Percentiles rank a stretch among this genome's conserved stretches.
Evolutionary conservation across 2,888 invertebrate genomes (phyloP).

Genomic region (Diloba caeruleocephala): DNA sequence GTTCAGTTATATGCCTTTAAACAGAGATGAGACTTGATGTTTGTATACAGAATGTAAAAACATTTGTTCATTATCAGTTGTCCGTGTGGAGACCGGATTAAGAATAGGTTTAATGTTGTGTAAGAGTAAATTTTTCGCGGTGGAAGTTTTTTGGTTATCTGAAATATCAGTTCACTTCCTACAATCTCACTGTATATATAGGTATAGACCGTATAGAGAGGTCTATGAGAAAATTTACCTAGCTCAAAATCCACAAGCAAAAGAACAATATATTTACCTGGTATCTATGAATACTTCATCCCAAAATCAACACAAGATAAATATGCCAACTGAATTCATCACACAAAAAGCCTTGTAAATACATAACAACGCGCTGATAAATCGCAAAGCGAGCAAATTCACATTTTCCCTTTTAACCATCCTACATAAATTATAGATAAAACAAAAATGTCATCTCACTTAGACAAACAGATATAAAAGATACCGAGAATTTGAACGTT

Average conservation of each 20-base stretch:
- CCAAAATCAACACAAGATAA: background rate
- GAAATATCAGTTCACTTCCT: too few relatives aligned
- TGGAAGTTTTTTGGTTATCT: too few relatives aligned
- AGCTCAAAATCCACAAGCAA: background rate
- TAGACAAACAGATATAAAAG: slow-evolving; percentile 1
- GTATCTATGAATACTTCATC: background rate
- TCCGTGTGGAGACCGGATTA: too few relatives aligned
- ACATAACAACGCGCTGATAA: slow-evolving; percentile 2
- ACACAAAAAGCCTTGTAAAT: slow-evolving; percentile 7
- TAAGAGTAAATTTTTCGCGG: too few relatives aligned
- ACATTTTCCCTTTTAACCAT: background rate
- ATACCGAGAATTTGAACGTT: background rate
- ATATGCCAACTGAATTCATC: slow-evolving; percentile 1
- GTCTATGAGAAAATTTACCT: too few relatives aligned
- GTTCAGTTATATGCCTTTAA: too few relatives aligned
- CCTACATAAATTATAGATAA: background rate
- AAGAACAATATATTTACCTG: background rate
- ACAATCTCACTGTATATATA: too few relatives aligned
- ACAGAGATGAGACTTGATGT: too few relatives aligned
- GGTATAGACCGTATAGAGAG: too few relatives aligned
- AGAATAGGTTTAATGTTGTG: too few relatives aligned
- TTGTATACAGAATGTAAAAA: too few relatives aligned
- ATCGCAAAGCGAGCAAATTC: background rate
- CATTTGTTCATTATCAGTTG: too few relatives aligned
- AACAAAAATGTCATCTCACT: background rate